Evolutionary conservation across 2,888 invertebrate species (phyloP).

Genomic region (Drosophila greeni): DNA sequence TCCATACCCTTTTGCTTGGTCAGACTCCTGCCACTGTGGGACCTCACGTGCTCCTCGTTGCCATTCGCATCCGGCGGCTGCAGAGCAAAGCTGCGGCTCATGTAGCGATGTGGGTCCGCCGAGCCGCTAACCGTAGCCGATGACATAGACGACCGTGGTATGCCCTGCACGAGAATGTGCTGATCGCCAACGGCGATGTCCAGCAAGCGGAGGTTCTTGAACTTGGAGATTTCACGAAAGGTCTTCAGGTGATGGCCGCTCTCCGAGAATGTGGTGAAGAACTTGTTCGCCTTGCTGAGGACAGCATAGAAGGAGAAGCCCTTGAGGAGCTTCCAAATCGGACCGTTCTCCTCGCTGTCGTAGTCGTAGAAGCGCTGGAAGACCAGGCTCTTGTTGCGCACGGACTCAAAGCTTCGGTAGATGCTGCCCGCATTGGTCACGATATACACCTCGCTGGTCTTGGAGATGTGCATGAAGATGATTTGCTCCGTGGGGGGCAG

Average conservation of each 20-base stretch:
- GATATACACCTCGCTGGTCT: slow-evolving; percentile 77
- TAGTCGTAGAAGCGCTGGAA: slow-evolving; percentile 78
- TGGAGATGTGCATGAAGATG: slow-evolving; percentile 77
- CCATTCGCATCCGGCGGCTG: slow-evolving; percentile 59
- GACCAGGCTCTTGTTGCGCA: slow-evolving; percentile 75
- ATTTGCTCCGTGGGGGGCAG: slow-evolving; percentile 75
- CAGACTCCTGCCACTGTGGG: slow-evolving; percentile 50
- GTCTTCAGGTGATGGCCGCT: slow-evolving; percentile 78
- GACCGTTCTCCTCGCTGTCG: slow-evolving; percentile 78
- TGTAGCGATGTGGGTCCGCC: slow-evolving; percentile 54
- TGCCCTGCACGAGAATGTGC: slow-evolving; percentile 77
- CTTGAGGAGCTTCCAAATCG: slow-evolving; percentile 76
- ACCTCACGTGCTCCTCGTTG: slow-evolving; percentile 44
- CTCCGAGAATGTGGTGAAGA: slow-evolving; percentile 78
- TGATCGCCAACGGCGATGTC: slow-evolving; percentile 77
- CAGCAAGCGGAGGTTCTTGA: slow-evolving; percentile 76
- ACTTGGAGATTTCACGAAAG: slow-evolving; percentile 78
- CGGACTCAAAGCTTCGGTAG: slow-evolving; percentile 76
- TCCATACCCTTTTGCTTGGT: slow-evolving; percentile 45
- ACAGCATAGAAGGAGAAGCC: slow-evolving; percentile 77
- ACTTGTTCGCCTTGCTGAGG: slow-evolving; percentile 77
- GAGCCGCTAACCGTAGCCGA: slow-evolving; percentile 60
- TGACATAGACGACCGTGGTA: slow-evolving; percentile 70
- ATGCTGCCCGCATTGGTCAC: slow-evolving; percentile 77
- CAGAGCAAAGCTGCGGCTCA: slow-evolving; percentile 70